Base-by-base conservation (phyloP, 2,888 invertebrate genomes). In the Digitonthophagus gazella region DNA sequence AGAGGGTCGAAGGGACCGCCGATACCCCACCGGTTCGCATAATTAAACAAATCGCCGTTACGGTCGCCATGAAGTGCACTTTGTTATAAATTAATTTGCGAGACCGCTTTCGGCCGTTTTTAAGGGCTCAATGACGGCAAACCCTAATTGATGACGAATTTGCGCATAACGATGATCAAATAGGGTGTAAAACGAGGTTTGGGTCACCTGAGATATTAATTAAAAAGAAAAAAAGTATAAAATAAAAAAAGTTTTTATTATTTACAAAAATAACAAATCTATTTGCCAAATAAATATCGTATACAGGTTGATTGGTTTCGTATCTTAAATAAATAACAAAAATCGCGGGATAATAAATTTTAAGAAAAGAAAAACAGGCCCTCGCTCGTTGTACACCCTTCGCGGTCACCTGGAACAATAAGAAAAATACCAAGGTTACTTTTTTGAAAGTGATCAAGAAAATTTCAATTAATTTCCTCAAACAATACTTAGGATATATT, bases 51-150 rank as follows among this genome's bases (percentile, higher is more conserved):
- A 76, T 75, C 73, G 76, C 72, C 19, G n/a, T 18, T 19, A 61
- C 61, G 20, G 20, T 74, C 76, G 74, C 74, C 75, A 77, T 76
- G 75, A 76, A 76, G 77, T 75, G 77, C 76, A 74, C 74, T 76
- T 76, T 76, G 75, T 75, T 75, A 74, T 75, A 75, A 77, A 76
- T 77, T 76, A 77, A 75, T 75, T 75, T 70, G 64, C 68, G 63
- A 66, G 63, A 16, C 28, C 63, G 56, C 58, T 66, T 65, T 63
- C 64, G 56, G 18, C 15, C 16, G n/a, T 65, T 66, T 67, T 67
- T 69, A 66, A 69, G 11, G 8, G 28, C 8, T 5, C 28, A 44
- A 44, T 44, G 28, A 6, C 28, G n/a, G n/a, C n/a, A n/a, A n/a
- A n/a, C 28, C 28, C 28, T 44, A 44, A 44, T 44, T 44, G 28